Percentiles rank a stretch among this genome's conserved stretches.
phyloP scores from a whole-genome alignment of 2,888 invertebrate species.

The Caenorhabditis sp. region DNA sequence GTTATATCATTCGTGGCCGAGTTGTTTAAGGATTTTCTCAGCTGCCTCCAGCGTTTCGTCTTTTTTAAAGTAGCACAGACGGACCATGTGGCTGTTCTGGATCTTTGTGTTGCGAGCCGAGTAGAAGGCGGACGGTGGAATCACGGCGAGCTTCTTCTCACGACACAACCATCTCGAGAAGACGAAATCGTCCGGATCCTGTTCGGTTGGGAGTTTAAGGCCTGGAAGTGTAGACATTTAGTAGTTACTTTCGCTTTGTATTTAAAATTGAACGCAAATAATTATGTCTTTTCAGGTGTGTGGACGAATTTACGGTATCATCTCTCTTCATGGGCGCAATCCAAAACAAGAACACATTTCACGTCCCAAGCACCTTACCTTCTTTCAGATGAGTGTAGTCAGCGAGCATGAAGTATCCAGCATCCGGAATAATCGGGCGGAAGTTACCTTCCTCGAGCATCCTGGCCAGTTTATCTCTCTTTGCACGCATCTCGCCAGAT shows the following conservation, averaged over 20 bases:
- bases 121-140: constrained; percentile 96
- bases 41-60: constrained; percentile 75
- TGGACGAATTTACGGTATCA: too few relatives aligned
- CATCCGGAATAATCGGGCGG: constrained; percentile 90
- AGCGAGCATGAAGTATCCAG: constrained; percentile 96
- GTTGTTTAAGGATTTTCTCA: constrained; percentile 66
- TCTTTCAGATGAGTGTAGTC: constrained; percentile 85
- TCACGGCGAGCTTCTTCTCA: constrained; percentile 90
- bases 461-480: constrained; percentile 87
- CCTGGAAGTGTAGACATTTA: constrained; percentile 1
- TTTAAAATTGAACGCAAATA: too few relatives aligned
- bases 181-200: constrained; percentile 85
- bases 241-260: neutral
- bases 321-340: too few relatives aligned
- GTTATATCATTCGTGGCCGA: constrained; percentile 38
- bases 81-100: constrained; percentile 70
- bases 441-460: constrained; percentile 81
- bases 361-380: too few relatives aligned
- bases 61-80: constrained; percentile 78
- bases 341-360: too few relatives aligned
- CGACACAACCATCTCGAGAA: constrained; percentile 97
- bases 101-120: constrained; percentile 79
- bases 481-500: constrained; percentile 85
- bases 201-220: constrained; percentile 20
- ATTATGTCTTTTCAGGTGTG: too few relatives aligned